Percentiles rank a stretch among this genome's conserved stretches.
phyloP scores from a whole-genome alignment of 2,113 vertebrate genomes.

The Cichladusa arquata region DNA sequence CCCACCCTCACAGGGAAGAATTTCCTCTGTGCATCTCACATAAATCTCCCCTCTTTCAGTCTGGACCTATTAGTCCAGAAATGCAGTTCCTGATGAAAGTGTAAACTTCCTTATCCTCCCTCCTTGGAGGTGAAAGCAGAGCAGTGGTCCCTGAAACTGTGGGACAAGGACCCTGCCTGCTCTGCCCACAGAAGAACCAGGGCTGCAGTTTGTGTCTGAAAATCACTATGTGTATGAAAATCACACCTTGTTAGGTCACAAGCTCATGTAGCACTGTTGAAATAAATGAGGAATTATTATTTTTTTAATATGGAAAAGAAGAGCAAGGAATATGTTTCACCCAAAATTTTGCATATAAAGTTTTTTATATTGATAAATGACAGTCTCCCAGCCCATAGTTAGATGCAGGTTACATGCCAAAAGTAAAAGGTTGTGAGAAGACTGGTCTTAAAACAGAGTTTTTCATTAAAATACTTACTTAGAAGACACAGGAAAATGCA shows the following conservation, averaged over 20 bases:
- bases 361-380: not conserved
- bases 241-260: not conserved
- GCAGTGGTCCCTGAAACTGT: no score
- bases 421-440: not conserved
- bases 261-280: not conserved
- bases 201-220: fast-evolving
- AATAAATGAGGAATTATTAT: not conserved
- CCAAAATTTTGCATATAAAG: not conserved
- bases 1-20: not conserved
- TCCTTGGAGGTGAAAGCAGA: not conserved
- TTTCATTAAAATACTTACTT: not conserved
- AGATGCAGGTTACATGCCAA: not conserved
- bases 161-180: not conserved
- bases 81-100: not conserved
- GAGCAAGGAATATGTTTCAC: not conserved
- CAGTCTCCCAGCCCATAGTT: not conserved
- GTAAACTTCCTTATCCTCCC: not conserved
- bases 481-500: not conserved
- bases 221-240: no score
- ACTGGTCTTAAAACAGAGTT: not conserved
- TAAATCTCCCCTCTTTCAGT: not conserved
- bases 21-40: not conserved
- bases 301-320: not conserved
- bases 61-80: not conserved
- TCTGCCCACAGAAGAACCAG: not conserved